Evolutionary conservation across 2,113 vertebrate species (phyloP).

Genomic region (Tragelaphus scriptus): DNA sequence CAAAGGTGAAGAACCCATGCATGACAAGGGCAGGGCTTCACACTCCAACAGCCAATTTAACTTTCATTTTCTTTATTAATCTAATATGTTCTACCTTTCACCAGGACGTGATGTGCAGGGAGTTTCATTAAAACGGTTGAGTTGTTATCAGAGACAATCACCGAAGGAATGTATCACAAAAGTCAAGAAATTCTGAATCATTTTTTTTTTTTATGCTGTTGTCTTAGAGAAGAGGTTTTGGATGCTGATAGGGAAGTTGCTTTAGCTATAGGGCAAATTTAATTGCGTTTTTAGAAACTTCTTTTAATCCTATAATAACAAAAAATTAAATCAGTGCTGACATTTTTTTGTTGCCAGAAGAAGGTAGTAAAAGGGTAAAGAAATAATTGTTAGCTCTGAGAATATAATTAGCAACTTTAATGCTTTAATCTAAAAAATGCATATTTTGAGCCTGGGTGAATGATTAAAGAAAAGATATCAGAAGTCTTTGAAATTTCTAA

Average conservation of each 20-base stretch:
- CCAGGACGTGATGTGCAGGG: constrained; percentile 75
- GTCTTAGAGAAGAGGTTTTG: constrained; percentile 83
- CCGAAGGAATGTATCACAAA: constrained; percentile 78
- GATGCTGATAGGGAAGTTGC: constrained; percentile 84
- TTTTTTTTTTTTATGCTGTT: constrained; percentile 79
- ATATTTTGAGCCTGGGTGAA: constrained; percentile 86
- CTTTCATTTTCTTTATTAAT: constrained; percentile 83
- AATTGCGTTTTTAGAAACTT: constrained; percentile 89
- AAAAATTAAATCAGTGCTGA: constrained; percentile 90
- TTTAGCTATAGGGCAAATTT: constrained; percentile 87
- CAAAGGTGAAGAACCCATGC: constrained; percentile 79
- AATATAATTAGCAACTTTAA: constrained; percentile 91
- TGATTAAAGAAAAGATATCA: constrained; percentile 88
- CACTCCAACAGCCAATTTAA: constrained; percentile 78
- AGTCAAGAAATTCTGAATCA: constrained; percentile 78
- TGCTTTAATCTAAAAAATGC: constrained; percentile 90
- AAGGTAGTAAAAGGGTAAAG: constrained; percentile 91
- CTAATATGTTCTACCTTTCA: constrained; percentile 77
- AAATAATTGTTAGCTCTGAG: constrained; percentile 91
- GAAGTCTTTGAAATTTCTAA: constrained; percentile 86
- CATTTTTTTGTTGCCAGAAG: constrained; percentile 90
- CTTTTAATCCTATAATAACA: constrained; percentile 91
- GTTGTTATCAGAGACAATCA: constrained; percentile 85
- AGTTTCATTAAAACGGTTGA: constrained; percentile 82
- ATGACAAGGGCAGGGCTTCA: constrained; percentile 72